Evolutionary conservation across 2,797 vertebrate species (phyloP).

Genomic region (Brachyrhaphis roseni): DNA sequence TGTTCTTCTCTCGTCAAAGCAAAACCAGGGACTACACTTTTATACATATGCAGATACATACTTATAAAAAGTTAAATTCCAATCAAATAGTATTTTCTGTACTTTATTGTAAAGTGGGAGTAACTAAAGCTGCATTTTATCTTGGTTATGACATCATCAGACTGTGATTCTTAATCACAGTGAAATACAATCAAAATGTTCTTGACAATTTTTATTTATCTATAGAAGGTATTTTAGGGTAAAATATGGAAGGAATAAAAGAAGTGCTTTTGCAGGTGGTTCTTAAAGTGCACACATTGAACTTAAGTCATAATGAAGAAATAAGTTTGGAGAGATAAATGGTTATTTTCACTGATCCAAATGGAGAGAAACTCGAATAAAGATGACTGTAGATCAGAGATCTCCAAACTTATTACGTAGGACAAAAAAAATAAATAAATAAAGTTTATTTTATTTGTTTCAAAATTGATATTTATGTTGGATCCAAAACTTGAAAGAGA

Average conservation of each 20-base stretch:
- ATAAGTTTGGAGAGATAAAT: background rate
- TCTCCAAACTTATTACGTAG: no score
- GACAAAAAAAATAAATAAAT: no score
- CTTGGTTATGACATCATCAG: background rate
- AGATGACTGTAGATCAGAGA: no score
- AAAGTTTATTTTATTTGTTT: no score
- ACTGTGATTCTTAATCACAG: background rate
- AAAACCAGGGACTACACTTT: background rate
- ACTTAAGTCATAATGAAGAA: background rate
- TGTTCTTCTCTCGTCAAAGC: background rate
- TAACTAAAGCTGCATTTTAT: background rate
- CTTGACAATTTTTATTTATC: background rate
- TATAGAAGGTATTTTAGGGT: background rate
- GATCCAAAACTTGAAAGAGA: no score
- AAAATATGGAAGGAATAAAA: background rate
- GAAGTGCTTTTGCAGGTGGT: background rate
- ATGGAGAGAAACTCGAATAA: background rate
- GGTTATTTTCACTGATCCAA: background rate
- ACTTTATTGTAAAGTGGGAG: background rate
- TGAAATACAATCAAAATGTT: background rate
- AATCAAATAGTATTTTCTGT: background rate
- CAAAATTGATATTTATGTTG: no score
- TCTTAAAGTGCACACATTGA: background rate
- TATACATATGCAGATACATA: background rate
- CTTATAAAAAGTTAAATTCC: background rate